Percentiles rank a stretch among this genome's conserved stretches.
phyloP scores from a whole-genome alignment of 2,113 vertebrate genomes.

The Tragelaphus scriptus region DNA sequence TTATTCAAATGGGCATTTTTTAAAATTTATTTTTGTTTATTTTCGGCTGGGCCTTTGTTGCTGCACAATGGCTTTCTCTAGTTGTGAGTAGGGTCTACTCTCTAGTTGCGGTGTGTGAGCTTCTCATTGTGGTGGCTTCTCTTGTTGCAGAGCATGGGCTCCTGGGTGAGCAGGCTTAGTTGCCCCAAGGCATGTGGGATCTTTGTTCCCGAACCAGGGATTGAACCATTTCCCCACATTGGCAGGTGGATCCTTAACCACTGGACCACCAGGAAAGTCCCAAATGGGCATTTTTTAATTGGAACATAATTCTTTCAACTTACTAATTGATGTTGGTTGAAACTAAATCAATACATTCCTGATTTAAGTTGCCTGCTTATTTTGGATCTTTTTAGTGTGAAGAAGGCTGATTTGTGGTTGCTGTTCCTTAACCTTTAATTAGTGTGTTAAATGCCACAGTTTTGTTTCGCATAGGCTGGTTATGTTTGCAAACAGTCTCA shows the following conservation, averaged over 20 bases:
- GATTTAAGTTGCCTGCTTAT: neutral
- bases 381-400: neutral
- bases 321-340: neutral
- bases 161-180: rapidly evolving
- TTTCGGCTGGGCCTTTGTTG: neutral
- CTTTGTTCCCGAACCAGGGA: neutral
- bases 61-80: neutral
- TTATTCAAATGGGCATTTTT: neutral
- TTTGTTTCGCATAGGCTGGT: neutral
- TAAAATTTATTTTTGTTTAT: neutral
- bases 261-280: neutral
- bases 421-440: constrained; percentile 14
- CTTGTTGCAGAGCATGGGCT: neutral
- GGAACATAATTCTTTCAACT: neutral
- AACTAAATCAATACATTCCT: neutral
- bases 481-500: constrained; percentile 53
- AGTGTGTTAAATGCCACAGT: neutral
- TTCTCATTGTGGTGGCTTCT: neutral
- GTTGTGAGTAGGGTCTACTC: neutral
- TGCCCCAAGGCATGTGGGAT: neutral
- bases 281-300: neutral
- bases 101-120: neutral
- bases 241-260: neutral
- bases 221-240: neutral
- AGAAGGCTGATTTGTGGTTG: neutral